phyloP scores from a whole-genome alignment of 2,797 vertebrate species.

The Heliangelus exortis region DNA sequence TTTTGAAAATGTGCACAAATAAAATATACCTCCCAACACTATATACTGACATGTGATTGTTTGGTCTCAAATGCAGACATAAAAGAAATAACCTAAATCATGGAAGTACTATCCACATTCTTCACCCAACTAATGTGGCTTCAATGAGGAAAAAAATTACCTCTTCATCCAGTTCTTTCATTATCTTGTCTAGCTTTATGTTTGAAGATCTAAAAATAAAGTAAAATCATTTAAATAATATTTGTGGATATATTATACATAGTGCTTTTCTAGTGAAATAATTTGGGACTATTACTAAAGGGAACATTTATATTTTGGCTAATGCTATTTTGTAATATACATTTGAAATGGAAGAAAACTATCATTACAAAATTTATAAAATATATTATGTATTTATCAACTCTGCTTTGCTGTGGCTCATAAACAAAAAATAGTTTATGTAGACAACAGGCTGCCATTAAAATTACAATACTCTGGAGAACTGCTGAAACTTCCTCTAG shows the following conservation, averaged over 20 bases:
- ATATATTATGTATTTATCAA: background rate
- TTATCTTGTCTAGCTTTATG: conserved; percentile 95
- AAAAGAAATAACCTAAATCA: background rate
- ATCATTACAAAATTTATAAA: background rate
- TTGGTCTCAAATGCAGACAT: background rate
- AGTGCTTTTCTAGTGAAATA: background rate
- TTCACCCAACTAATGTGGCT: background rate
- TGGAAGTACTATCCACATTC: background rate
- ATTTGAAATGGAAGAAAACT: background rate
- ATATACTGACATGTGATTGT: rapidly evolving
- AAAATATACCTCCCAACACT: background rate
- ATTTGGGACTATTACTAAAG: background rate
- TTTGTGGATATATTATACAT: background rate
- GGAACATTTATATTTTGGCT: background rate
- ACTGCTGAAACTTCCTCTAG: background rate
- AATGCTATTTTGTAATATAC: background rate
- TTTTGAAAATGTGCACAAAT: background rate
- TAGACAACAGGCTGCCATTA: background rate
- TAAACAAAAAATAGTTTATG: background rate
- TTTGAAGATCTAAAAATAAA: conserved; percentile 85
- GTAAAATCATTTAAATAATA: background rate
- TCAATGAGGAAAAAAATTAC: conserved; percentile 72
- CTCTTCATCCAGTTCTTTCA: conserved; percentile 98
- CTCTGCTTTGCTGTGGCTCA: background rate
- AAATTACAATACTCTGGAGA: background rate